Evolutionary conservation across 2,113 vertebrate species (phyloP).

Genomic region (Crocuta crocuta): DNA sequence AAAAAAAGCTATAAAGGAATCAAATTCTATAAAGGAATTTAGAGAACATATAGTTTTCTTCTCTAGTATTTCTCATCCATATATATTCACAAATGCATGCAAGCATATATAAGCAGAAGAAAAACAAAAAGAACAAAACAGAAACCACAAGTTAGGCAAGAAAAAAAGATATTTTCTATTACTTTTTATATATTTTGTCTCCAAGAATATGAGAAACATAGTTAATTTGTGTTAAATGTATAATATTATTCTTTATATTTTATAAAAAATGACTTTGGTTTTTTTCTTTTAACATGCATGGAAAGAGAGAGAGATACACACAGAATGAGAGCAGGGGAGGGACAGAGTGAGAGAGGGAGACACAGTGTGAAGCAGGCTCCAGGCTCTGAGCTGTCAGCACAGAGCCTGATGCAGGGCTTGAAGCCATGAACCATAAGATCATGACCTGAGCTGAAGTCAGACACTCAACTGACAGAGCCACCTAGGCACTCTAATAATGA

Average conservation of each 20-base stretch:
- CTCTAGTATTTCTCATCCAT: neutral
- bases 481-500: neutral
- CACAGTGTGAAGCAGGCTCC: too few species aligned
- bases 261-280: conserved; percentile 18
- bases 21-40: neutral
- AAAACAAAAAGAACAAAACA: neutral
- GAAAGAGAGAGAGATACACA: too few species aligned
- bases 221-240: neutral
- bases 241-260: conserved; percentile 45
- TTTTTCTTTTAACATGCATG: too few species aligned
- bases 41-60: neutral
- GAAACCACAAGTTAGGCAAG: neutral
- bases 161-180: neutral
- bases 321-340: too few species aligned
- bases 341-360: too few species aligned
- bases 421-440: too few species aligned
- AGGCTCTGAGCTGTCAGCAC: too few species aligned
- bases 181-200: neutral
- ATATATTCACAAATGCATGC: neutral
- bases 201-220: neutral
- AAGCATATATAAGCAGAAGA: neutral
- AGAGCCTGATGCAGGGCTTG: too few species aligned
- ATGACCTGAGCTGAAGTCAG: too few species aligned
- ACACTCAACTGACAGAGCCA: too few species aligned
- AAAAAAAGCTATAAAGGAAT: too few species aligned